phyloP scores from a whole-genome alignment of 2,888 invertebrate species.

The Micropterix aruncella region DNA sequence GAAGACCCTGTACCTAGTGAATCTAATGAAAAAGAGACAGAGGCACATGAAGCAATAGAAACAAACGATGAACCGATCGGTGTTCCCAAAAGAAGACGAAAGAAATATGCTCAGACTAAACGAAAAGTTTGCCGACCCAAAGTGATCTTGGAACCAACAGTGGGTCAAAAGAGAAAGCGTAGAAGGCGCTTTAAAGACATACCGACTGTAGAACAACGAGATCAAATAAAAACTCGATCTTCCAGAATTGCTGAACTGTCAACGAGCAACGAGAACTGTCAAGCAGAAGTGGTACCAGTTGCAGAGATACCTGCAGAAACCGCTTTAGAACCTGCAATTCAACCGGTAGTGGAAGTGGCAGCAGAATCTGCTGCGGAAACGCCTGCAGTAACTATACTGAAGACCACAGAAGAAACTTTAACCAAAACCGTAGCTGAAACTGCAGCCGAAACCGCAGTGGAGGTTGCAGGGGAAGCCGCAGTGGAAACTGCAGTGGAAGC shows the following conservation, averaged over 20 bases:
- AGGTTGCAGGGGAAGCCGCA: too few relatives aligned
- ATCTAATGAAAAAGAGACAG: constrained; percentile 8
- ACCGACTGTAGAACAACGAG: constrained; percentile 6
- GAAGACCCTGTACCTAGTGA: constrained; percentile 6
- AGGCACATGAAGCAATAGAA: constrained; percentile 6
- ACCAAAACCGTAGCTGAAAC: neutral
- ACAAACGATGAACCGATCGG: constrained; percentile 5
- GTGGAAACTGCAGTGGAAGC: too few relatives aligned
- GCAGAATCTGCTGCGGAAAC: neutral
- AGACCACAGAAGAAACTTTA: constrained; percentile 13
- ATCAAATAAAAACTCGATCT: neutral
- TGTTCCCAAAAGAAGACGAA: constrained; percentile 10
- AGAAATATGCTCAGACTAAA: constrained; percentile 6
- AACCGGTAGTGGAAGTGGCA: neutral
- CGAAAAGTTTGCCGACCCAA: constrained; percentile 6
- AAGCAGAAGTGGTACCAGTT: constrained; percentile 14
- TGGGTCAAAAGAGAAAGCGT: constrained; percentile 6
- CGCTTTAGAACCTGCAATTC: too few relatives aligned
- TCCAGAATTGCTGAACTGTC: neutral
- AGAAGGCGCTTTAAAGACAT: neutral
- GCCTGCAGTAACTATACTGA: neutral
- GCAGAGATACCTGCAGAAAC: constrained; percentile 8
- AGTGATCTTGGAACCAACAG: constrained; percentile 8
- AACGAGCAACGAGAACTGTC: constrained; percentile 7
- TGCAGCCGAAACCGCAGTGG: too few relatives aligned